Base-by-base conservation (phyloP, 2,113 vertebrate species). In the Bungarus multicinctus region DNA sequence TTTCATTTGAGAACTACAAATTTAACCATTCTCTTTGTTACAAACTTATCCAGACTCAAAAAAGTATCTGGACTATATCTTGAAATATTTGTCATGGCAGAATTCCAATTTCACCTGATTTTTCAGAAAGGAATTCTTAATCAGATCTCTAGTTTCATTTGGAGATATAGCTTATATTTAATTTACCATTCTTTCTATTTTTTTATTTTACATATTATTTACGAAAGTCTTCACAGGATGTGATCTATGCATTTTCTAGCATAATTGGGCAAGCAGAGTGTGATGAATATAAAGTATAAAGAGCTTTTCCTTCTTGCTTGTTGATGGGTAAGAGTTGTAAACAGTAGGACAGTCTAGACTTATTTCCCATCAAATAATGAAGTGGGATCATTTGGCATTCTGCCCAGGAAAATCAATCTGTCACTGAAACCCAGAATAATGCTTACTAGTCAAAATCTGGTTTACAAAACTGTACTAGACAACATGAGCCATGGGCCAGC, bases 391-490 rank as follows among this genome's bases (percentile, higher is more conserved):
- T 89, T 39, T 93, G 39, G 45, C 58, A 87, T 52, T 69, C 30
- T 92, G 0, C 0, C 64, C 20, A 53, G 69, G 34, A 53, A 14
- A 52, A 94, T 92, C 58, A 54, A 88, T 85, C 90, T 23, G 87
- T 94, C 0, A 93, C 91, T 94, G n/a, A 96, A 94, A 57, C 11
- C 50, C 54, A 58, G 34, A 92, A 22, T 7, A 92, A 64, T 1
- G 16, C 90, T 95, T 10, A 90, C 54, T 93, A 60, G 5, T 90
- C 53, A 88, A 34, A 11, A 30, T 50, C 64, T 90, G 39, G 69
- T 64, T 90, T 3, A 64, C 57, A 88, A 86, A 57, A 0, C 50
- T 86, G 60, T 69, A 69, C 12, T n/a, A 81, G 60, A 87, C 50
- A 93, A 89, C 55, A 52, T 90, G 92, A 95, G 88, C 20, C 27